These are phyloP conservation scores for Lordiphosa collinella DNA, from an alignment of 1,140 invertebrate genomes.

Conservation along the genomic window DNA sequence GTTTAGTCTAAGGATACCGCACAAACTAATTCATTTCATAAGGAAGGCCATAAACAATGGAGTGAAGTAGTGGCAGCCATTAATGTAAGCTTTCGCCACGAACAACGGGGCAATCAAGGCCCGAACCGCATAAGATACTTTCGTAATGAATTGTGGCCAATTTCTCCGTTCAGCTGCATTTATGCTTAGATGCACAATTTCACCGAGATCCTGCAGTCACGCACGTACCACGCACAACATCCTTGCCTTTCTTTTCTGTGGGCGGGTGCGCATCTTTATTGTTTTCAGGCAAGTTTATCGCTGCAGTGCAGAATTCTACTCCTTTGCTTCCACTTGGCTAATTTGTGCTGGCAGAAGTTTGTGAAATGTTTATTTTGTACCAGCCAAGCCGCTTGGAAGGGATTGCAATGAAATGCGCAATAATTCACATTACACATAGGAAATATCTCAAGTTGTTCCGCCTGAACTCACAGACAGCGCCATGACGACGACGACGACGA, in stretches of 20 bases:
- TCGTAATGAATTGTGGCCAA: constrained; percentile 43
- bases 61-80: not conserved
- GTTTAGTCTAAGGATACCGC: constrained; percentile 1
- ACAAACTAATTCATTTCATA: no score
- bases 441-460: constrained; percentile 56
- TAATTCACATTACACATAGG: constrained; percentile 69
- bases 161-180: constrained; percentile 20
- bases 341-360: constrained; percentile 43
- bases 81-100: constrained; percentile 7
- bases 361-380: constrained; percentile 7
- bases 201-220: constrained; percentile 13
- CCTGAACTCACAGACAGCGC: constrained; percentile 35
- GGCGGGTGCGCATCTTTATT: constrained; percentile 28
- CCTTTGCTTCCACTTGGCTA: constrained; percentile 48
- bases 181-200: constrained; percentile 43
- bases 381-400: constrained; percentile 33
- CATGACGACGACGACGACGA: constrained; percentile 16
- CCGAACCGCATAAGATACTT: constrained; percentile 17
- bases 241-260: constrained; percentile 4
- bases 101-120: not conserved
- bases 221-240: constrained; percentile 15
- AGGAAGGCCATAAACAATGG: no score
- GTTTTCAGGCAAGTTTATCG: constrained; percentile 60
- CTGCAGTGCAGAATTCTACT: constrained; percentile 28
- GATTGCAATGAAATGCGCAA: constrained; percentile 64